Evolutionary conservation across 2,113 vertebrate species (phyloP).

Genomic region (Pelecanoides urinatrix): DNA sequence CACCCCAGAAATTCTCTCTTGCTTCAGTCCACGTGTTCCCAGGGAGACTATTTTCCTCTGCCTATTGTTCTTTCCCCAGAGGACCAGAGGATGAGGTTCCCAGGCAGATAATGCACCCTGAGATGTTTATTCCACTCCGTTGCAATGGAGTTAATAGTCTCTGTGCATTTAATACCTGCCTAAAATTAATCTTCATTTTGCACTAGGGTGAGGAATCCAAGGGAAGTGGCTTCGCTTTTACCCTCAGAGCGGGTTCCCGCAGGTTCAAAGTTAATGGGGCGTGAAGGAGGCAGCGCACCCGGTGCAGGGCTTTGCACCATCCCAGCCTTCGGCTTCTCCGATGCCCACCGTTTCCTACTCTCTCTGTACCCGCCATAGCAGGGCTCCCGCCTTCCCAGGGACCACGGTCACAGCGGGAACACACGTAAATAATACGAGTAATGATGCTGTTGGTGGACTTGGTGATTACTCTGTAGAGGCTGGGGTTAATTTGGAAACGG

Average conservation of each 20-base stretch:
- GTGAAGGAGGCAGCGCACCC: rapidly evolving
- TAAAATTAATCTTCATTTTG: constrained; percentile 6
- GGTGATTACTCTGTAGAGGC: background rate
- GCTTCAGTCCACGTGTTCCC: background rate
- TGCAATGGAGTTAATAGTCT: background rate
- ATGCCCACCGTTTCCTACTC: rapidly evolving
- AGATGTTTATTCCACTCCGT: background rate
- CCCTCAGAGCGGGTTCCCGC: background rate
- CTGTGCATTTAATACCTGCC: background rate
- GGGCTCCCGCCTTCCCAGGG: background rate
- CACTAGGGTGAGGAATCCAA: background rate
- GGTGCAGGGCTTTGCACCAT: background rate
- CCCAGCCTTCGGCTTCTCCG: background rate
- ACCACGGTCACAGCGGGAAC: background rate
- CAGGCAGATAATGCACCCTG: background rate
- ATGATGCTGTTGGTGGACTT: rapidly evolving
- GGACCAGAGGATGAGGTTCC: background rate
- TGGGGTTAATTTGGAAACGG: background rate
- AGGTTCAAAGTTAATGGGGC: background rate
- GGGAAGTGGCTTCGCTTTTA: background rate
- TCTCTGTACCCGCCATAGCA: background rate
- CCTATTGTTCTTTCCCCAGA: background rate
- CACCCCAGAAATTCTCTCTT: background rate
- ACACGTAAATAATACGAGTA: rapidly evolving
- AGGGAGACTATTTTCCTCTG: background rate